Percentiles rank a stretch among this genome's conserved stretches.
Evolutionary conservation across 35 echinoderm and acorn worm species (phyloP).

Genomic region (Anneissia japonica): DNA sequence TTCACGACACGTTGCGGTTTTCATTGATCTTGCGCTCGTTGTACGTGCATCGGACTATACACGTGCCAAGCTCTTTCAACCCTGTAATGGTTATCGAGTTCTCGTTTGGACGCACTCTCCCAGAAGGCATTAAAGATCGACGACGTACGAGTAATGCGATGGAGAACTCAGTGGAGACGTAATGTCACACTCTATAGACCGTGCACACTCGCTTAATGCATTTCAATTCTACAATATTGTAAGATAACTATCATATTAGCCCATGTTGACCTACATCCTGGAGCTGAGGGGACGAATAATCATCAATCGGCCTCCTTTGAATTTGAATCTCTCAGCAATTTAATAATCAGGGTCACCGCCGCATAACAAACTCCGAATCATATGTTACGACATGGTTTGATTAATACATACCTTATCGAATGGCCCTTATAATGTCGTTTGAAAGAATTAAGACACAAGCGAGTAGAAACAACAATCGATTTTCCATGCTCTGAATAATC

Average conservation of each 20-base stretch:
- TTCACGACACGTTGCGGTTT: no score
- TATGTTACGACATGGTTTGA: not conserved
- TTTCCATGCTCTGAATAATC: not conserved
- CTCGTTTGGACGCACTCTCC: not conserved
- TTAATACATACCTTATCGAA: not conserved
- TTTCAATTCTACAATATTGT: not conserved
- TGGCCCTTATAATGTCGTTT: not conserved
- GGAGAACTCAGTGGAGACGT: not conserved
- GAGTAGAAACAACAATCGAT: not conserved
- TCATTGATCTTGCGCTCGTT: no score
- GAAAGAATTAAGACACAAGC: no score
- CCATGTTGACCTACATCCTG: not conserved
- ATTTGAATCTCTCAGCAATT: not conserved
- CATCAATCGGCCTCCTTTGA: not conserved
- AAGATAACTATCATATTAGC: not conserved
- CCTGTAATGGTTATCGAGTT: not conserved
- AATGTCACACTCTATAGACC: not conserved
- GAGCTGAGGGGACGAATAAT: not conserved
- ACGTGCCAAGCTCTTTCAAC: not conserved
- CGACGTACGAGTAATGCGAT: not conserved
- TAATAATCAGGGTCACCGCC: not conserved
- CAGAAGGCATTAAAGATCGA: not conserved
- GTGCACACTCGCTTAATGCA: not conserved
- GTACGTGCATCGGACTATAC: no score
- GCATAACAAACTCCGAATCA: not conserved